A percentile compares a stretch with the other conserved stretches of the same genome.
These are phyloP conservation scores for Heptranchias perlo DNA, from an alignment of 2,113 vertebrate species.

Conservation along the genomic window DNA sequence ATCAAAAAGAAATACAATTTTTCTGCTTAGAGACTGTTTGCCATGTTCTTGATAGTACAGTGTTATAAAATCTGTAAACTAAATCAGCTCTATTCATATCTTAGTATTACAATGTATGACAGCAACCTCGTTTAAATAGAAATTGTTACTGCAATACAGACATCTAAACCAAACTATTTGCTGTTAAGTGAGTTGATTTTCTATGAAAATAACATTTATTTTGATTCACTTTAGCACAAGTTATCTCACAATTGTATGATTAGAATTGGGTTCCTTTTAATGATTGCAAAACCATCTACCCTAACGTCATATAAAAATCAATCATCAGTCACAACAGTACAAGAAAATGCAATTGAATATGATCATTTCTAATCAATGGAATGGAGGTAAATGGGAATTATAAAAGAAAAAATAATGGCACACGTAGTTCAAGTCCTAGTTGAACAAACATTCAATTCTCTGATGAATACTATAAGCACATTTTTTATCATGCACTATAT, in stretches of 20 bases:
- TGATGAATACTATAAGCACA: not conserved
- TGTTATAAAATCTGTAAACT: not conserved
- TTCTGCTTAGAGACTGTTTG: not conserved
- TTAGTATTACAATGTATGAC: not conserved
- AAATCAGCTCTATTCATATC: not conserved
- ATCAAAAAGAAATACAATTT: not conserved
- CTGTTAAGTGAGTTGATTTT: not conserved
- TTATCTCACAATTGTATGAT: not conserved
- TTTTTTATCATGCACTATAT: not conserved
- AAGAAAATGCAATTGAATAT: not conserved
- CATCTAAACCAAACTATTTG: not conserved
- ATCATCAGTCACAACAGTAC: not conserved
- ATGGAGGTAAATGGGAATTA: not conserved
- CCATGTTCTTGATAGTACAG: not conserved
- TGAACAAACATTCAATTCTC: not conserved
- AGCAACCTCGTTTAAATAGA: not conserved
- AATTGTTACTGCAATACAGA: not conserved
- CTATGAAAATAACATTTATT: not conserved
- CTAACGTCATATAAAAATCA: not conserved
- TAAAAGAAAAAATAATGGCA: not conserved
- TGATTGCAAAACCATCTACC: not conserved
- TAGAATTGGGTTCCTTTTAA: not conserved
- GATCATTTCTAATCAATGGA: not conserved
- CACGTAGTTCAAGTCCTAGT: not conserved
- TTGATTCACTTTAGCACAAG: not conserved